Percentiles rank a stretch among this genome's conserved stretches.
Conservation (phyloP, 2,797 vertebrate genomes). For the Australoheros facetus region DNA sequence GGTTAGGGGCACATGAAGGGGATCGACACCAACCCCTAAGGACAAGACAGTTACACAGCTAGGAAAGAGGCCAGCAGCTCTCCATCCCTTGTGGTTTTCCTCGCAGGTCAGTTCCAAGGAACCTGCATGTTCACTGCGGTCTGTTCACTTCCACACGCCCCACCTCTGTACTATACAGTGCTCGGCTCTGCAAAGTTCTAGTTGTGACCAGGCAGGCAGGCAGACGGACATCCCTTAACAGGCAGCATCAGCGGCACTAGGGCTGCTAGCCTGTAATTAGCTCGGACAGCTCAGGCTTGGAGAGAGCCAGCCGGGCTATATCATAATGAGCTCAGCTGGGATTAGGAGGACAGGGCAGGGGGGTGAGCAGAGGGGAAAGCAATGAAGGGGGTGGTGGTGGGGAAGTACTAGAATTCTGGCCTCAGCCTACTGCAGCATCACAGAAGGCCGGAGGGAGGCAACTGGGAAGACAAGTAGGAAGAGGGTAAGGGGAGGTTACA, state of each 20-base stretch:
- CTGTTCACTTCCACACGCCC: constrained; percentile 53
- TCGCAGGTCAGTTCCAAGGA: constrained; percentile 93
- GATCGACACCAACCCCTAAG: constrained; percentile 92
- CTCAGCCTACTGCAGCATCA: constrained; percentile 70
- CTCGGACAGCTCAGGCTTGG: constrained; percentile 98
- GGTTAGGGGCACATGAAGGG: constrained; percentile 88
- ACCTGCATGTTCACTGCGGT: constrained; percentile 75
- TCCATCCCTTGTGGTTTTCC: constrained; percentile 85
- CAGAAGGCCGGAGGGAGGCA: constrained; percentile 72
- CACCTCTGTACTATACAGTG: constrained; percentile 29
- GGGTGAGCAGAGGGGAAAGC: constrained; percentile 87
- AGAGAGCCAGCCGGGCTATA: constrained; percentile 98
- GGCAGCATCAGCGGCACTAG: constrained; percentile 81
- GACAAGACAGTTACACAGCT: constrained; percentile 85
- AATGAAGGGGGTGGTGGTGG: constrained; percentile 42
- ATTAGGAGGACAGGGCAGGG: constrained; percentile 99
- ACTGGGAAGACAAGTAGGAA: constrained; percentile 70
- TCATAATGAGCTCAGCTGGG: constrained; percentile 99
- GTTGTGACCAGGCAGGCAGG: constrained; percentile 60
- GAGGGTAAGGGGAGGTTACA: constrained; percentile 56
- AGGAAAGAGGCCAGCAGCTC: constrained; percentile 84
- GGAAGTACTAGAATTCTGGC: constrained; percentile 81
- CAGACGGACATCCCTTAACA: constrained; percentile 93
- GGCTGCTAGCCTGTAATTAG: constrained; percentile 99
- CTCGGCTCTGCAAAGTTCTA: constrained; percentile 64